Conservation (phyloP, 2,888 invertebrate genomes). For the Tenthredo mesomela region DNA sequence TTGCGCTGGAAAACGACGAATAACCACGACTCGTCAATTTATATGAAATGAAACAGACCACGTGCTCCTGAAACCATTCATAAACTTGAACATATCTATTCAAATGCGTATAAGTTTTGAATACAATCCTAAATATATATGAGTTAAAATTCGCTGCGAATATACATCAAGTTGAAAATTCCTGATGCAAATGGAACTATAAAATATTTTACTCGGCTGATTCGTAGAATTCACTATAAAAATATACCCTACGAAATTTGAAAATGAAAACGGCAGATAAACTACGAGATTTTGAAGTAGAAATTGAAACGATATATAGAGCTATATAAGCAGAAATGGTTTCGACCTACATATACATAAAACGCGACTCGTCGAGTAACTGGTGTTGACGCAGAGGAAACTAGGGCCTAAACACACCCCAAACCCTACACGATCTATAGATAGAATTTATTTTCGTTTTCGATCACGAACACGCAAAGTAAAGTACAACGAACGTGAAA, state of each 20-base stretch:
- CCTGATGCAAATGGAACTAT: neutral
- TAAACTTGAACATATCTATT: neutral
- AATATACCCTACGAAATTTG: neutral
- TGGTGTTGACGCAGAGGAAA: conserved; percentile 31
- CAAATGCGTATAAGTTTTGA: neutral
- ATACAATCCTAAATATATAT: neutral
- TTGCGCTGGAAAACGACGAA: neutral
- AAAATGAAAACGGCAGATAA: neutral
- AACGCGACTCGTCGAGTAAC: conserved; percentile 11
- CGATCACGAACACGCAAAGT: neutral
- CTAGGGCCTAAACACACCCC: conserved; percentile 11
- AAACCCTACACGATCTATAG: neutral
- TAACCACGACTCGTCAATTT: neutral
- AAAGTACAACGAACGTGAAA: neutral
- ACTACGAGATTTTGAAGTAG: neutral
- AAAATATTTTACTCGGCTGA: neutral
- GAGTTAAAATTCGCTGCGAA: neutral
- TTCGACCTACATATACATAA: conserved; percentile 4
- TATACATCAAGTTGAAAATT: neutral
- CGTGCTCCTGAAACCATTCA: neutral
- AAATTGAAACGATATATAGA: neutral
- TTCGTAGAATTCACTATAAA: neutral
- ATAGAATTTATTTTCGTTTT: conserved; percentile 11
- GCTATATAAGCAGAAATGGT: conserved; percentile 15
- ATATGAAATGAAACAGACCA: neutral